Evolutionary conservation across 2,797 vertebrate genomes (phyloP).

Genomic region (Amphiprion clarkii): DNA sequence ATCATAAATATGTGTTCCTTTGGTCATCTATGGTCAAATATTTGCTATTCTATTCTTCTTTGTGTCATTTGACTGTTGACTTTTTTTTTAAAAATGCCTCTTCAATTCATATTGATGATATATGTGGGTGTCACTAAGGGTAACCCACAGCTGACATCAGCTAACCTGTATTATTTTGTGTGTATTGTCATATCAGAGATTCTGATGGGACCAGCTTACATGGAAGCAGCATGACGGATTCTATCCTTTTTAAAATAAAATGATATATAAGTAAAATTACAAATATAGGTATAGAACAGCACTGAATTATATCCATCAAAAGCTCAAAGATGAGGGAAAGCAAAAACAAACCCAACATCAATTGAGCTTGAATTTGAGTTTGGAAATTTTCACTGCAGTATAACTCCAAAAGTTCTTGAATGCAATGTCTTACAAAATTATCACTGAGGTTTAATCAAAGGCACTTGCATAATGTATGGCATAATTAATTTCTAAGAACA

Average conservation of each 20-base stretch:
- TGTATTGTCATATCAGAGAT: background rate
- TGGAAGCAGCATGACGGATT: background rate
- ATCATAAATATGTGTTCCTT: background rate
- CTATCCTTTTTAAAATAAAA: background rate
- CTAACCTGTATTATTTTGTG: background rate
- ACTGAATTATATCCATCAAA: background rate
- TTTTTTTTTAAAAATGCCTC: background rate
- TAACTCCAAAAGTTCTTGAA: constrained; percentile 23
- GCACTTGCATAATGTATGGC: constrained; percentile 61
- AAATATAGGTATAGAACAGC: too few relatives aligned
- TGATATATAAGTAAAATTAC: too few relatives aligned
- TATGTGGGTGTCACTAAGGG: background rate
- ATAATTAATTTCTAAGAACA: constrained; percentile 59
- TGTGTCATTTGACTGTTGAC: background rate
- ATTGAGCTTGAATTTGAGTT: background rate
- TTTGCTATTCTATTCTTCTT: background rate
- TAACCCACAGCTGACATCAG: background rate
- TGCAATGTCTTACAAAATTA: constrained; percentile 45
- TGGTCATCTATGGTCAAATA: background rate
- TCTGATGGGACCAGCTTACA: background rate
- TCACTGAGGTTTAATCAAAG: constrained; percentile 67
- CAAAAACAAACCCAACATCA: background rate
- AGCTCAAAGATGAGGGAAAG: background rate
- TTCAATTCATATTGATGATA: background rate
- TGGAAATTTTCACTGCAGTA: constrained; percentile 13